These are phyloP conservation scores for Amazona ochrocephala DNA, from an alignment of 2,797 vertebrate genomes.

Conservation along the genomic window DNA sequence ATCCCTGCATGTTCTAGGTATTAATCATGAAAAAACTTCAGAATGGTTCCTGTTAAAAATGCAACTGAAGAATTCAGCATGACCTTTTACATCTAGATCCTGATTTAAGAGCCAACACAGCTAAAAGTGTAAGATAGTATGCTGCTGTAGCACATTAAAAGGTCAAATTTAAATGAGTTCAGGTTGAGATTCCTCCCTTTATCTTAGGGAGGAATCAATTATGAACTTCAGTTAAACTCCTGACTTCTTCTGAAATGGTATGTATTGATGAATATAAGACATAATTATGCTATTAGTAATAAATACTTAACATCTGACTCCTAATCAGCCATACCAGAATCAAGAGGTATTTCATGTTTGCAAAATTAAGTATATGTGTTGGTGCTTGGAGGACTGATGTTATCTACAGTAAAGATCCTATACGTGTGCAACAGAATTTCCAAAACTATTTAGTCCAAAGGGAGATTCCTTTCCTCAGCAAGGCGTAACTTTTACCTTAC, in stretches of 20 bases:
- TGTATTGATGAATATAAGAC: slow-evolving; percentile 21
- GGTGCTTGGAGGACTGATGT: not conserved
- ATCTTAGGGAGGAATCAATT: slow-evolving; percentile 47
- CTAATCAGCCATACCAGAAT: not conserved
- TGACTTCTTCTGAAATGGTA: not conserved
- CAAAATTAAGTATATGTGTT: not conserved
- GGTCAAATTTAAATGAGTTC: slow-evolving; percentile 70
- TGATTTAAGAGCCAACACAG: slow-evolving; percentile 67
- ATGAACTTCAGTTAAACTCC: slow-evolving; percentile 22
- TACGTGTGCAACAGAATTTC: not conserved
- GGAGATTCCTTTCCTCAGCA: not conserved
- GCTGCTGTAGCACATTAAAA: slow-evolving; percentile 70
- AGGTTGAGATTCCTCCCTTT: slow-evolving; percentile 48
- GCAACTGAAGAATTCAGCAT: slow-evolving; percentile 31
- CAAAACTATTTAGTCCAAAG: not conserved
- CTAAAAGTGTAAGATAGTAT: slow-evolving; percentile 48
- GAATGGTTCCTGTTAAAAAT: slow-evolving; percentile 30
- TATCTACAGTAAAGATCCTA: not conserved
- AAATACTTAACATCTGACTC: slow-evolving; percentile 29
- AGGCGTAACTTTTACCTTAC: not conserved
- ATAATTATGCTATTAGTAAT: not conserved
- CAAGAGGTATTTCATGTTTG: not conserved
- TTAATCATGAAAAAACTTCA: slow-evolving; percentile 27
- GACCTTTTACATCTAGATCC: slow-evolving; percentile 67
- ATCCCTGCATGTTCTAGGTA: not conserved